Evolutionary conservation across 1,140 invertebrate species (phyloP).

Genomic region (Epicauta chinensis): DNA sequence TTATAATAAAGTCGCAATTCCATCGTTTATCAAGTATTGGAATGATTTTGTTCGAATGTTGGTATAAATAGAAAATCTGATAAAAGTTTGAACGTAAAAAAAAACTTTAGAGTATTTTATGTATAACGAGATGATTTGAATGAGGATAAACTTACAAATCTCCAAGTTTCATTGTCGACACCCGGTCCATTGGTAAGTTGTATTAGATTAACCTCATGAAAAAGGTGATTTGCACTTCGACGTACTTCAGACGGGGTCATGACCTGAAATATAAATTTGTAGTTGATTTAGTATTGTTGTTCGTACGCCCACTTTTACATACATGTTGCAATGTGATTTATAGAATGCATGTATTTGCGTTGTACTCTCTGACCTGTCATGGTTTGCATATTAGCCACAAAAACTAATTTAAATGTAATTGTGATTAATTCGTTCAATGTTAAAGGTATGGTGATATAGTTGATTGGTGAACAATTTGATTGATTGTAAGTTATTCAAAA

Average conservation of each 20-base stretch:
- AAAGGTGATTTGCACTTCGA: constrained; percentile 61
- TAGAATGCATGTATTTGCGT: constrained; percentile 22
- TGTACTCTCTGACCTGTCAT: constrained; percentile 13
- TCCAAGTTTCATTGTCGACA: constrained; percentile 45
- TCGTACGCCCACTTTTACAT: constrained; percentile 19
- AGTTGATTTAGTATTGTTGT: constrained; percentile 16
- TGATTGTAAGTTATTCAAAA: no score
- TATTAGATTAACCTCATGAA: constrained; percentile 64
- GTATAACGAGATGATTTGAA: background rate
- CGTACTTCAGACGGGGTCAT: constrained; percentile 64
- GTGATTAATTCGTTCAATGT: constrained; percentile 17
- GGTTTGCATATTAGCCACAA: constrained; percentile 11
- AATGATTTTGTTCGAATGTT: no score
- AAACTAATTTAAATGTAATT: constrained; percentile 17
- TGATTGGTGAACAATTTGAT: background rate
- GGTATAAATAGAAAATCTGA: no score
- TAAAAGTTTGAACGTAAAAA: background rate
- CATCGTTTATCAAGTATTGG: no score
- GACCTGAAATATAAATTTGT: constrained; percentile 48
- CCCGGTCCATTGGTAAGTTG: constrained; percentile 51
- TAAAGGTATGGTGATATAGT: constrained; percentile 1
- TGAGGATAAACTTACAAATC: constrained; percentile 37
- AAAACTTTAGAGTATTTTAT: background rate
- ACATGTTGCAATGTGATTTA: constrained; percentile 24
- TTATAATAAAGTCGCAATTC: no score